Percentiles rank a stretch among this genome's conserved stretches.
Conservation (phyloP, 2,888 invertebrate species). For the Halictus ligatus region DNA sequence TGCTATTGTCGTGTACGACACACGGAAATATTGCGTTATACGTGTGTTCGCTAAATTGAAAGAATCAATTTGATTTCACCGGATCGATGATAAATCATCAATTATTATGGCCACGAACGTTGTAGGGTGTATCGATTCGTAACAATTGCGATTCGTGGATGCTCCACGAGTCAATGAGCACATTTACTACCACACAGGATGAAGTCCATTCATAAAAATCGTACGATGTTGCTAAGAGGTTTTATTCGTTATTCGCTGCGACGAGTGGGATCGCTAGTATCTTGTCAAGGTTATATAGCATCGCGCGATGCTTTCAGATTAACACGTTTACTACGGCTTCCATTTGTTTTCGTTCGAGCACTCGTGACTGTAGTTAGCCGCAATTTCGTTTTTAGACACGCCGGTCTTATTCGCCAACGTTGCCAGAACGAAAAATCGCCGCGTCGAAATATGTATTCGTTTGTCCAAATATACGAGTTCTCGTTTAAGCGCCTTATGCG, state of each 20-base stretch:
- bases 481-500: not conserved
- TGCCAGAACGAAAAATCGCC: not conserved
- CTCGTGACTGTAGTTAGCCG: not conserved
- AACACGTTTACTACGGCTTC: constrained; percentile 21
- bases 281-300: constrained; percentile 34
- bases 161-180: constrained; percentile 53
- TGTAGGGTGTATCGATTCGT: constrained; percentile 16
- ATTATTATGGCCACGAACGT: constrained; percentile 1
- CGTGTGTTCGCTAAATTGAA: not conserved
- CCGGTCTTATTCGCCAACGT: constrained; percentile 22
- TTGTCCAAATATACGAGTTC: constrained; percentile 27
- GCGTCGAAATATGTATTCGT: constrained; percentile 18
- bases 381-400: constrained; percentile 26
- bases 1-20: constrained; percentile 28
- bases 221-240: constrained; percentile 65
- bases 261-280: constrained; percentile 15
- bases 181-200: constrained; percentile 48
- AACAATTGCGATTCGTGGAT: constrained; percentile 17
- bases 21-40: constrained; percentile 8
- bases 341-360: constrained; percentile 53
- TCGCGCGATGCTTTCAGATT: constrained; percentile 16
- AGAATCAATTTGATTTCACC: not conserved
- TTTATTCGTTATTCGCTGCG: constrained; percentile 47
- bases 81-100: not conserved
- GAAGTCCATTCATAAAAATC: constrained; percentile 74